phyloP scores from a whole-genome alignment of 1,140 invertebrate species.

The Pseudomyrmex pallidus region DNA sequence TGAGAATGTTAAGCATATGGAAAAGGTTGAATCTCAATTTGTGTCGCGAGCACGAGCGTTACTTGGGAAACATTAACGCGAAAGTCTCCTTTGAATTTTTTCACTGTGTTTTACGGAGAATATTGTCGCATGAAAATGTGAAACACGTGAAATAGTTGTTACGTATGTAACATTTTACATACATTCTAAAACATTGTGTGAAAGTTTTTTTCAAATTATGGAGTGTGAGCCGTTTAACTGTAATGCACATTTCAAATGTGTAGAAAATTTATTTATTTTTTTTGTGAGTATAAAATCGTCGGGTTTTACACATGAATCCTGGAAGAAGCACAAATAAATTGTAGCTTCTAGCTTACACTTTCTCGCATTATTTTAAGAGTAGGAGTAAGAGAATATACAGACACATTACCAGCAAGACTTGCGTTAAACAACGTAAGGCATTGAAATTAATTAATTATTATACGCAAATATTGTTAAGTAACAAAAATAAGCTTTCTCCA shows the following conservation, averaged over 20 bases:
- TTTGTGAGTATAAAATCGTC: not conserved
- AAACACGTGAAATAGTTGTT: not conserved
- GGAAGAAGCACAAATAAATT: too few relatives aligned
- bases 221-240: too few relatives aligned
- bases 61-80: conserved; percentile 3
- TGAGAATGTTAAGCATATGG: not conserved
- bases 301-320: too few relatives aligned
- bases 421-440: too few relatives aligned
- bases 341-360: too few relatives aligned
- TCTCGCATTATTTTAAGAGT: too few relatives aligned
- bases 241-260: not conserved
- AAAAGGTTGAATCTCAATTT: conserved; percentile 20
- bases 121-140: not conserved
- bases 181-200: conserved; percentile 8
- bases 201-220: not conserved
- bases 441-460: too few relatives aligned
- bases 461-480: too few relatives aligned
- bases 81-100: conserved; percentile 16
- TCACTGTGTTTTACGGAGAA: not conserved
- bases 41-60: not conserved
- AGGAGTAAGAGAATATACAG: too few relatives aligned
- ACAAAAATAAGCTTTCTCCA: too few relatives aligned
- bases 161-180: conserved; percentile 6
- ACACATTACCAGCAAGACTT: too few relatives aligned
- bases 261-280: not conserved